phyloP scores from a whole-genome alignment of 2,113 vertebrate species.

The Oenanthe oenanthe region DNA sequence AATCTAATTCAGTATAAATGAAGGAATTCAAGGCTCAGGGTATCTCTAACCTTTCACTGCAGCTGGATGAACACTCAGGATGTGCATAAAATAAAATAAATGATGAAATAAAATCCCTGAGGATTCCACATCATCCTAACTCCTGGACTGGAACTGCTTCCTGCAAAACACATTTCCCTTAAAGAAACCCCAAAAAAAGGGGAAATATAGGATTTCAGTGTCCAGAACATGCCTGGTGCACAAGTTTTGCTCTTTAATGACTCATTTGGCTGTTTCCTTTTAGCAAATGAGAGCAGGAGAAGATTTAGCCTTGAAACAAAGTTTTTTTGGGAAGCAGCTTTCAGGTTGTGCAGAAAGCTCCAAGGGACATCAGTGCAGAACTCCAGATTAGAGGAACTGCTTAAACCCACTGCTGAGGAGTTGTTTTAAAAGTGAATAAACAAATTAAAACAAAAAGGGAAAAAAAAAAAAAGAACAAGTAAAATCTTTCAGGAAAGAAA shows the following conservation, averaged over 20 bases:
- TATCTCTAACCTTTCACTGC: neutral
- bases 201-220: neutral
- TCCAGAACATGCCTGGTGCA: neutral
- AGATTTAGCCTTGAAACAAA: neutral
- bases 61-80: neutral
- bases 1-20: neutral
- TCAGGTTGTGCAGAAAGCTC: neutral
- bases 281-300: neutral
- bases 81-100: no score
- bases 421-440: neutral
- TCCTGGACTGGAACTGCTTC: neutral
- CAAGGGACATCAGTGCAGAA: neutral
- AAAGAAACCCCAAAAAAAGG: neutral
- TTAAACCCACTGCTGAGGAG: neutral
- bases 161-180: neutral
- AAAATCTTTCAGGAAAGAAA: neutral
- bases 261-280: neutral
- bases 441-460: neutral
- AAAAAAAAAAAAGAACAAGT: neutral
- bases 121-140: neutral
- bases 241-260: neutral
- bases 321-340: neutral
- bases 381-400: neutral
- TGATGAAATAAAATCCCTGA: neutral
- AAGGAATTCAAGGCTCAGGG: neutral